Evolutionary conservation across 2,888 invertebrate species (phyloP).

Genomic region (Eugnorisma glareosa): DNA sequence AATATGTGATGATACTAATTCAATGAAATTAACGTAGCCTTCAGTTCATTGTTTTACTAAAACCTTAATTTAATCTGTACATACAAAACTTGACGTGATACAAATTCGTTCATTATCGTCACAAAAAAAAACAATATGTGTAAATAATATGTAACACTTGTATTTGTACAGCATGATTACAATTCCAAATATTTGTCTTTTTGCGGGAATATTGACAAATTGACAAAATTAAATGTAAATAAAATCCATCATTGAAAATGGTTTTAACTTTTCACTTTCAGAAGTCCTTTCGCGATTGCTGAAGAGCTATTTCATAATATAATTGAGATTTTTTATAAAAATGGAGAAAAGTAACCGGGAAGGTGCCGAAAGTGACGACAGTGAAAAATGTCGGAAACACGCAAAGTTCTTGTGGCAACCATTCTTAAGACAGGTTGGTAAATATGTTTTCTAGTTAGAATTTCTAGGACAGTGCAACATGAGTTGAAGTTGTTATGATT

Average conservation of each 20-base stretch:
- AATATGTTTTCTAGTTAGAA: slow-evolving; percentile 9
- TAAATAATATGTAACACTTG: background rate
- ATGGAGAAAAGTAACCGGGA: slow-evolving; percentile 52
- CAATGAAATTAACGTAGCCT: background rate
- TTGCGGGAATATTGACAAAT: slow-evolving; percentile 1
- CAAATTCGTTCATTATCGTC: background rate
- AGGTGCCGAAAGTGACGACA: slow-evolving; percentile 45
- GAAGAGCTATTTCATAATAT: background rate
- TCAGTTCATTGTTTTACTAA: slow-evolving; percentile 10
- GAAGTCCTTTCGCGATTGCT: slow-evolving; percentile 41
- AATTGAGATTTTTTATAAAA: slow-evolving; percentile 12
- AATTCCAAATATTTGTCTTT: background rate
- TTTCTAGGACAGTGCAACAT: slow-evolving; percentile 27
- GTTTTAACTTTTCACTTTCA: slow-evolving; percentile 44
- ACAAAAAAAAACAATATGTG: background rate
- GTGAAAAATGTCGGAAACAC: slow-evolving; percentile 50
- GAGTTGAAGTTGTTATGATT: slow-evolving; percentile 25
- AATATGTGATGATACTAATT: slow-evolving; percentile 1
- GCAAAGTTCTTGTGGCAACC: slow-evolving; percentile 52
- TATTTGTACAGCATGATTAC: background rate
- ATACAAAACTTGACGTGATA: slow-evolving; percentile 6
- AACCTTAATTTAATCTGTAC: background rate
- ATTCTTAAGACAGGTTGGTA: slow-evolving; percentile 65
- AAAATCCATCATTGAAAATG: background rate
- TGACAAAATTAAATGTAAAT: background rate